A percentile compares a stretch with the other conserved stretches of the same genome.
phyloP scores from a whole-genome alignment of 1,140 invertebrate species.

The Neoseiulus cucumeris region DNA sequence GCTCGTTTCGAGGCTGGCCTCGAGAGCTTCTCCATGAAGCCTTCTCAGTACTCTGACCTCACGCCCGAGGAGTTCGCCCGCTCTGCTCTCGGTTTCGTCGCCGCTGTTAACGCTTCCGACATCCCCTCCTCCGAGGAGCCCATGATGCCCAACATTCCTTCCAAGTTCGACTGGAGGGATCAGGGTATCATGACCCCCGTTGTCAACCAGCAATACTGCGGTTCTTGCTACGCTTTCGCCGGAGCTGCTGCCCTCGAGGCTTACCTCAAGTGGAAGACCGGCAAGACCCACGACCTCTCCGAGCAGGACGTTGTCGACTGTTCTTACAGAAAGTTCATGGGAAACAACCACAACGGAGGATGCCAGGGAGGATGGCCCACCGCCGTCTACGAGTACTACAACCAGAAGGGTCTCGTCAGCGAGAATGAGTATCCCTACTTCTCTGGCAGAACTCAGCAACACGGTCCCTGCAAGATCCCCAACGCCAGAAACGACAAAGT shows the following conservation, averaged over 20 bases:
- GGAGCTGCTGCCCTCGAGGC: slow-evolving; percentile 34
- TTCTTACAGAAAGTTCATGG: slow-evolving; percentile 8
- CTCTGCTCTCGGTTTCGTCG: neutral
- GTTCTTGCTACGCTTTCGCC: slow-evolving; percentile 25
- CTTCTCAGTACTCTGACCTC: neutral
- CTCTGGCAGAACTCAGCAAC: neutral
- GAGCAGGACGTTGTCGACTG: slow-evolving; percentile 17
- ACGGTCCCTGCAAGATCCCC: neutral
- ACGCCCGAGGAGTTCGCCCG: slow-evolving; percentile 1
- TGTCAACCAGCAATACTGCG: slow-evolving; percentile 28
- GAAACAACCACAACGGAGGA: neutral
- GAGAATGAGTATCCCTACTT: neutral
- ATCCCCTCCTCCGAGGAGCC: neutral
- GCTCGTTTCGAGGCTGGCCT: neutral
- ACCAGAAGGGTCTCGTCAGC: neutral
- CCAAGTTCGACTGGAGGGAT: slow-evolving; percentile 30
- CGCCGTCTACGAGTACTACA: slow-evolving; percentile 9
- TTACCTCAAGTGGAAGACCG: slow-evolving; percentile 30
- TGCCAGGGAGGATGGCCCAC: slow-evolving; percentile 5
- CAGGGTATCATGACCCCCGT: slow-evolving; percentile 31
- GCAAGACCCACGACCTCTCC: slow-evolving; percentile 28
- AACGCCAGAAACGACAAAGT: neutral
- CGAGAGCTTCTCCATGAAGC: neutral
- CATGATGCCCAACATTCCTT: slow-evolving; percentile 17
- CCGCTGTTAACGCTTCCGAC: slow-evolving; percentile 4